These are phyloP conservation scores for Melanostigma gelatinosum DNA, from an alignment of 2,113 vertebrate genomes.

Conservation along the genomic window DNA sequence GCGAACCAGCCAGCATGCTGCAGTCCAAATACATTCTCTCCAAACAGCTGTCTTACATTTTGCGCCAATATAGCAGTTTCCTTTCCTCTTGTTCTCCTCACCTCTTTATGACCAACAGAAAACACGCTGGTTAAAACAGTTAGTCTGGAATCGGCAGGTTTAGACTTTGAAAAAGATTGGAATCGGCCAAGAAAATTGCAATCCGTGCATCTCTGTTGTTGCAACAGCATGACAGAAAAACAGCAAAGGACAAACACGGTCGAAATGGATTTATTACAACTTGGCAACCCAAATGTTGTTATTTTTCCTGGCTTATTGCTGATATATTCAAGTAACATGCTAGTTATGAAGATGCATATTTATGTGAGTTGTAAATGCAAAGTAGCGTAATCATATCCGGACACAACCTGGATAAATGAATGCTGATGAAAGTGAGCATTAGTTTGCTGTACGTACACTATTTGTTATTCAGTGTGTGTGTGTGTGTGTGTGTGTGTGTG, in stretches of 20 bases:
- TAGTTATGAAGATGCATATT: slow-evolving; percentile 33
- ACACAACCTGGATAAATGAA: slow-evolving; percentile 20
- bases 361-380: slow-evolving; percentile 39
- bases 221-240: not conserved
- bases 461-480: slow-evolving; percentile 7
- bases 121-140: not conserved
- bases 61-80: not conserved
- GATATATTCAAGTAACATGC: not conserved
- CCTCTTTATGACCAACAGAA: not conserved
- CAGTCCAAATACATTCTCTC: not conserved
- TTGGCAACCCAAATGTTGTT: not conserved
- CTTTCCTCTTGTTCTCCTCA: not conserved
- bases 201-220: not conserved
- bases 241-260: not conserved
- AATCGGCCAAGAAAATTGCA: too few relatives aligned
- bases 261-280: not conserved
- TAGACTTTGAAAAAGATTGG: not conserved
- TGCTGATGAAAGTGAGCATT: slow-evolving; percentile 9
- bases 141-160: not conserved
- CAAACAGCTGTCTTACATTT: not conserved
- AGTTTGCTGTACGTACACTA: not conserved
- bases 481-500: slow-evolving; percentile 2
- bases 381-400: slow-evolving; percentile 21
- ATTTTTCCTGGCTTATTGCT: not conserved
- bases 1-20: not conserved